phyloP scores from a whole-genome alignment of 2,113 vertebrate species.

The Xiphophorus hellerii region DNA sequence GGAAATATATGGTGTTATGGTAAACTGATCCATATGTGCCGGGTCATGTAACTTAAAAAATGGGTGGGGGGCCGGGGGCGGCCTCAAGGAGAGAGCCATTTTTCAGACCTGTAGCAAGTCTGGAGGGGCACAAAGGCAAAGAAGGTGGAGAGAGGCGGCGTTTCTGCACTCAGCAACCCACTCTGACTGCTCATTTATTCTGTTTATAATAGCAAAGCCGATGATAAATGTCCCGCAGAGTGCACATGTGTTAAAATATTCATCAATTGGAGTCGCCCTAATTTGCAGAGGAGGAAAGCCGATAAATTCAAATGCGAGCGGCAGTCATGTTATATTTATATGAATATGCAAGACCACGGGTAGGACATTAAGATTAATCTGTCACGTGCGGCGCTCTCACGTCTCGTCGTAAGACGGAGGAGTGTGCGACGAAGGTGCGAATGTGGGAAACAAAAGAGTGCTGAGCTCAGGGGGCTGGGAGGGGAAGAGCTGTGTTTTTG shows the following conservation, averaged over 20 bases:
- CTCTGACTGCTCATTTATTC: constrained; percentile 98
- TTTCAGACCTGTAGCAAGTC: constrained; percentile 31
- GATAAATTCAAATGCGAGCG: constrained; percentile 80
- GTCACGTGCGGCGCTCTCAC: constrained; percentile 55
- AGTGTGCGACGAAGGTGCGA: constrained; percentile 42
- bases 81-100: constrained; percentile 38
- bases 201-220: constrained; percentile 92
- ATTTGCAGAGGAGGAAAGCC: constrained; percentile 81
- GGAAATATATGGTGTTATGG: not conserved
- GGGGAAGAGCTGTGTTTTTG: constrained; percentile 17
- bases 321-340: constrained; percentile 81
- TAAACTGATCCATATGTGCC: constrained; percentile 16
- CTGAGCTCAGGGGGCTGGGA: constrained; percentile 25
- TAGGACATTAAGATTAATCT: constrained; percentile 80
- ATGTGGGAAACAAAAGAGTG: constrained; percentile 30
- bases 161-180: constrained; percentile 79
- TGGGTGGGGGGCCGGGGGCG: not conserved
- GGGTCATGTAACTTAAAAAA: constrained; percentile 17
- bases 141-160: constrained; percentile 36
- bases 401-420: constrained; percentile 45
- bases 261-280: constrained; percentile 85
- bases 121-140: constrained; percentile 15
- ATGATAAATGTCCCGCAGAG: constrained; percentile 97
- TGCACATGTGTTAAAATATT: constrained; percentile 99
- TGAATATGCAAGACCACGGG: constrained; percentile 77